phyloP scores from a whole-genome alignment of 2,888 invertebrate genomes.

The Trachelus iudaicus region DNA sequence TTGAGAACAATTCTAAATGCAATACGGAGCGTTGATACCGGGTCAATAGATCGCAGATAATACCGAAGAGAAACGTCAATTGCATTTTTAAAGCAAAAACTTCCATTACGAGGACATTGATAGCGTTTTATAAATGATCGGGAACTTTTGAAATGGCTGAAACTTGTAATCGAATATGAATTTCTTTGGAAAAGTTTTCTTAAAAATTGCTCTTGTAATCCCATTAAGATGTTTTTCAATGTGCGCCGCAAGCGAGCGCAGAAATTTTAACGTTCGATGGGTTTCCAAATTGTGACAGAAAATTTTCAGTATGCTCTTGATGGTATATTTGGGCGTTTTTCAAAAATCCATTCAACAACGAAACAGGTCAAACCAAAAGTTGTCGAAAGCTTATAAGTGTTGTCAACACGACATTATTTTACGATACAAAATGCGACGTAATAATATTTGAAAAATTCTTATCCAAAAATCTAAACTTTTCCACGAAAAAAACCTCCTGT shows the following conservation, averaged over 20 bases:
- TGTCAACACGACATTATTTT: not conserved
- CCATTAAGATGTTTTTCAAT: not conserved
- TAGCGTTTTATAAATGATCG: not conserved
- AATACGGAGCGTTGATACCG: not conserved
- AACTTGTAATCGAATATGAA: not conserved
- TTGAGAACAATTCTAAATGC: not conserved
- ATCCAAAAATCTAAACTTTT: not conserved
- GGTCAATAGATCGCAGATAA: not conserved
- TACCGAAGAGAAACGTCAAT: not conserved
- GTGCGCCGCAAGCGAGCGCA: not conserved
- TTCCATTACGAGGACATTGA: not conserved
- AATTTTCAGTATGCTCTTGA: not conserved
- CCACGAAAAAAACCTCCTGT: not conserved
- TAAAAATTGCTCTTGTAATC: not conserved
- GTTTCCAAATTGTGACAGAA: not conserved
- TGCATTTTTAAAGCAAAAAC: not conserved
- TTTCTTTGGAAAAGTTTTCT: not conserved
- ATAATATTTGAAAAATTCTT: not conserved
- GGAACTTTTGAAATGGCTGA: not conserved
- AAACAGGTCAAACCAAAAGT: not conserved
- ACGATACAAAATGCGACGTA: not conserved
- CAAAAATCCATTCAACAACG: not conserved
- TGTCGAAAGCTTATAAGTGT: not conserved
- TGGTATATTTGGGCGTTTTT: not conserved
- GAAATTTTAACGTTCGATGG: not conserved